A percentile compares a stretch with the other conserved stretches of the same genome.
Conservation (phyloP, 2,797 vertebrate species). For the Eulemur coronatus region DNA sequence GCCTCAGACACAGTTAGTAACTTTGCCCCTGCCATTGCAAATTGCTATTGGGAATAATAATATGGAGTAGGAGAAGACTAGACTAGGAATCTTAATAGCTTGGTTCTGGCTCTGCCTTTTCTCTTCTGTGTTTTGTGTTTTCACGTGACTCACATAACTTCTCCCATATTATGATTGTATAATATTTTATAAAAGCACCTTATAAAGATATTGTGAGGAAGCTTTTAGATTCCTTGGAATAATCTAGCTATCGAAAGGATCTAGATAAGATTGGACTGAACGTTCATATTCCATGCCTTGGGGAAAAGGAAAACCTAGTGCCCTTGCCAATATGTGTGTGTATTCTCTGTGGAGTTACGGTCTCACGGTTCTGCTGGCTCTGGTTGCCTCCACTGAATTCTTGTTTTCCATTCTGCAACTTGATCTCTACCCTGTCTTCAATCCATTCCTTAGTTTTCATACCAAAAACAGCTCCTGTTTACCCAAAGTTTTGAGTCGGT, state of each 20-base stretch:
- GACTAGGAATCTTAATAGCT: not conserved
- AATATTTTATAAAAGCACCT: slow-evolving; percentile 29
- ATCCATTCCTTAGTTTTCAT: not conserved
- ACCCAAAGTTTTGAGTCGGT: not conserved
- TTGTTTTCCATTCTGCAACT: not conserved
- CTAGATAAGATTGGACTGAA: not conserved
- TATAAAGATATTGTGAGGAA: not conserved
- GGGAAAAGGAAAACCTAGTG: not conserved
- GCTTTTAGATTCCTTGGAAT: not conserved
- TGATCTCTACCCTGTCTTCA: slow-evolving; percentile 17
- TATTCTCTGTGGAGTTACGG: slow-evolving; percentile 22
- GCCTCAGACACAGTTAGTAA: not conserved
- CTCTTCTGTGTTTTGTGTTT: not conserved
- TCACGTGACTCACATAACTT: not conserved
- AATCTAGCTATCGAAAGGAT: not conserved
- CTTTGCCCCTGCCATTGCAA: not conserved
- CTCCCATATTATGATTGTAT: not conserved
- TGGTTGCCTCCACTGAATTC: not conserved
- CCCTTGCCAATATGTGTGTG: not conserved
- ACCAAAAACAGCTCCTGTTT: not conserved
- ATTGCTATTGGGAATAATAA: not conserved
- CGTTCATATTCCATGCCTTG: not conserved
- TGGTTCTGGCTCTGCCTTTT: not conserved
- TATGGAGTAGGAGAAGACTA: not conserved
- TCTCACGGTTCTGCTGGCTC: not conserved